Conservation (phyloP, 2,888 invertebrate genomes). For the Zaprionus obscuricornis region DNA sequence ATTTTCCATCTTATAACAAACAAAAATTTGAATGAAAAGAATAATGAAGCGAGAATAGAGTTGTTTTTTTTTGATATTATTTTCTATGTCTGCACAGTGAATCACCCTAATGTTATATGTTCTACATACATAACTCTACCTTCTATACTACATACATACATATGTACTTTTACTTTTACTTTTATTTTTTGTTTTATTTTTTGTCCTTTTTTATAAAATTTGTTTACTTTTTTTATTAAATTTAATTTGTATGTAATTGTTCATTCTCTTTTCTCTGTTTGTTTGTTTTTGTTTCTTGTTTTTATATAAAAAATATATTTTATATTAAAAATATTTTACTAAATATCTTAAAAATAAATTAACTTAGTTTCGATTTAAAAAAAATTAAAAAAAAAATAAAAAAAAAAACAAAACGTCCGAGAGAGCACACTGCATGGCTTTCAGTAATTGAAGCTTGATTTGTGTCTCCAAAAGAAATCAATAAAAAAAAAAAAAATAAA, state of each 20-base stretch:
- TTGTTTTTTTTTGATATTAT: too few relatives aligned
- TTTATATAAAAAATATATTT: not conserved
- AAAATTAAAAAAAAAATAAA: conserved; percentile 30
- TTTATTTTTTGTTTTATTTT: conserved; percentile 12
- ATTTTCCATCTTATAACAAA: conserved; percentile 17
- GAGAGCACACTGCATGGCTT: conserved; percentile 84
- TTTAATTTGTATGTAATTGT: conserved; percentile 7
- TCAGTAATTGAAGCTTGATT: conserved; percentile 63
- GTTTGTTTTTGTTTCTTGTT: conserved; percentile 21
- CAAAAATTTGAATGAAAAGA: conserved; percentile 12
- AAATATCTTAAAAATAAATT: conserved; percentile 8
- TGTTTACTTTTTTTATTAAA: conserved; percentile 20
- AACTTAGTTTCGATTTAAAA: conserved; percentile 33
- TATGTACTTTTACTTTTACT: conserved; percentile 21
- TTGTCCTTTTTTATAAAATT: conserved; percentile 4
- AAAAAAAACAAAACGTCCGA: conserved; percentile 78
- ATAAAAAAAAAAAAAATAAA: not conserved
- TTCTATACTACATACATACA: too few relatives aligned
- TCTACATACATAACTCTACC: conserved; percentile 20
- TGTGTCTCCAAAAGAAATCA: conserved; percentile 29
- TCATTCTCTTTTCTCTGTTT: conserved; percentile 9
- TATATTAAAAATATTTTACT: conserved; percentile 5
- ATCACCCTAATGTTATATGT: conserved; percentile 56
- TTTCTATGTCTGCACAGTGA: too few relatives aligned
- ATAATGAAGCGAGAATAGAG: not conserved